Evolutionary conservation across 1,140 invertebrate species (phyloP).

Genomic region (Euwallacea fornicatus): DNA sequence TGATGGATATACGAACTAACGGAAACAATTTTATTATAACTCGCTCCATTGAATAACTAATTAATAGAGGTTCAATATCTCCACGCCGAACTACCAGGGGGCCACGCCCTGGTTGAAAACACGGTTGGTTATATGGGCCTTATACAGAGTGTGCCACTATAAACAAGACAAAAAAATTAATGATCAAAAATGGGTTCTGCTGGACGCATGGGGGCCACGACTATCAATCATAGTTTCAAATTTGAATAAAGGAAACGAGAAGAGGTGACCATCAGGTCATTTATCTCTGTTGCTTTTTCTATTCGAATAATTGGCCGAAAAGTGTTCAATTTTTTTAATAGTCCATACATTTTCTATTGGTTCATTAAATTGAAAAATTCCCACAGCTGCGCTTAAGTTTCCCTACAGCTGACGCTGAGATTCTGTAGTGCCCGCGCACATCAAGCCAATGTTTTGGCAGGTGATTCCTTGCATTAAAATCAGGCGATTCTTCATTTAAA

Average conservation of each 20-base stretch:
- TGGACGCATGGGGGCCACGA: conserved; percentile 10
- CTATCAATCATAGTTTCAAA: conserved; percentile 25
- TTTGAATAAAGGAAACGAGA: conserved; percentile 33
- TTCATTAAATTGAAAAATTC: too few relatives aligned
- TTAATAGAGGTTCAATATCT: background rate
- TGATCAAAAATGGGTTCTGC: conserved; percentile 23
- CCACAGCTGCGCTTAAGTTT: too few relatives aligned
- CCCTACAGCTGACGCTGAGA: too few relatives aligned
- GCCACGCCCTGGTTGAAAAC: too few relatives aligned
- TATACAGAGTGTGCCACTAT: background rate
- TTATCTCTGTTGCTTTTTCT: conserved; percentile 32
- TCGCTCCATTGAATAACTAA: conserved; percentile 23
- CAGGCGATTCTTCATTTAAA: too few relatives aligned
- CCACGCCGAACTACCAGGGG: too few relatives aligned
- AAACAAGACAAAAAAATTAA: conserved; percentile 22
- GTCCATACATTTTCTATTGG: too few relatives aligned
- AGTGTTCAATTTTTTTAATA: too few relatives aligned
- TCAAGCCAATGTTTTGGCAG: too few relatives aligned
- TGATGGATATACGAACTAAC: conserved; percentile 21
- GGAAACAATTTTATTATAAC: conserved; percentile 25
- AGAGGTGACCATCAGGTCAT: conserved; percentile 21
- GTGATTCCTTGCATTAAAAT: too few relatives aligned
- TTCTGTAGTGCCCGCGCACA: too few relatives aligned
- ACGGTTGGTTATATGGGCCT: too few relatives aligned
- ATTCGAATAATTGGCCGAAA: background rate